Conservation (phyloP, 2,888 invertebrate species). For the Sesia bembeciformis region DNA sequence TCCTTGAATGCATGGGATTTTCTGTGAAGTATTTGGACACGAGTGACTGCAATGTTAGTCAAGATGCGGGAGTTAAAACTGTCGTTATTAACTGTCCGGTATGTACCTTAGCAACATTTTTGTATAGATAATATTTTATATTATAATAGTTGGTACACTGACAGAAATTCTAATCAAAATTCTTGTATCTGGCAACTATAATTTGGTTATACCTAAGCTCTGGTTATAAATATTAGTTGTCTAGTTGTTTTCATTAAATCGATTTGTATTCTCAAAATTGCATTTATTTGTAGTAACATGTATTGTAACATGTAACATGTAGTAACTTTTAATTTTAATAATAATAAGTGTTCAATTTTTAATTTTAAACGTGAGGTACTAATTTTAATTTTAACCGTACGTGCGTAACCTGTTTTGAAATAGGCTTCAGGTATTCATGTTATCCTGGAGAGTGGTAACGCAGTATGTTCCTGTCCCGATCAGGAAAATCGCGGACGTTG, state of each 20-base stretch:
- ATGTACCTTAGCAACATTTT: background rate
- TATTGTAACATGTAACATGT: too few relatives aligned
- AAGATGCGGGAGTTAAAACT: constrained; percentile 36
- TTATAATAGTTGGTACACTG: too few relatives aligned
- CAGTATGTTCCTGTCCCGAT: constrained; percentile 51
- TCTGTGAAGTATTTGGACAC: constrained; percentile 46
- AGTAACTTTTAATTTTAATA: background rate
- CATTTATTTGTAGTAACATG: too few relatives aligned
- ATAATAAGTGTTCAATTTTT: background rate
- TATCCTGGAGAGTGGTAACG: constrained; percentile 41
- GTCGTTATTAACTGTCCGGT: constrained; percentile 60
- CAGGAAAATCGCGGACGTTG: constrained; percentile 54
- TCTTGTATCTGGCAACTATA: too few relatives aligned
- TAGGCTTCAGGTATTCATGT: constrained; percentile 56
- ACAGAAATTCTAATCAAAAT: too few relatives aligned
- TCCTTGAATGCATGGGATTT: constrained; percentile 59
- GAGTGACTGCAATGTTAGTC: constrained; percentile 38
- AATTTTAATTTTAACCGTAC: constrained; percentile 11
- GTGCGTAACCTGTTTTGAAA: too few relatives aligned
- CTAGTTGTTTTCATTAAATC: too few relatives aligned
- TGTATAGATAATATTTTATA: too few relatives aligned
- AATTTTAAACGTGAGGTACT: background rate
- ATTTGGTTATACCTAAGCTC: too few relatives aligned
- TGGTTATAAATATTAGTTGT: too few relatives aligned
- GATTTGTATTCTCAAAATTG: too few relatives aligned